Evolutionary conservation across 1,140 invertebrate species (phyloP), one percentile per base, ranked within the genome.

Genomic region (Mycetomoellerius zeteki): DNA sequence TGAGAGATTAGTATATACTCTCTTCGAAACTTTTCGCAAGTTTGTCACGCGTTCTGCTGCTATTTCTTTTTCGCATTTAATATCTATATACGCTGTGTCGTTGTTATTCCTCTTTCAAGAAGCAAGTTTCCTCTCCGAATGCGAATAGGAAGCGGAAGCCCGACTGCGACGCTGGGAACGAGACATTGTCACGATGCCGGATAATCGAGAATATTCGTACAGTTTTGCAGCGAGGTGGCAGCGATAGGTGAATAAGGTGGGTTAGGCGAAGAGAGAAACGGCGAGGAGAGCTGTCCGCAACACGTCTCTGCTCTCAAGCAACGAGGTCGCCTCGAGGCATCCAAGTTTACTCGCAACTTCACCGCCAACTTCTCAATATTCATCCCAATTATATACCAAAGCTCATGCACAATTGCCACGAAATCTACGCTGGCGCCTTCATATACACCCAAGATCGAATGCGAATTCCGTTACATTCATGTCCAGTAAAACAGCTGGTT

Each of bases 361-460:
- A 94, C 93, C 94, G 93, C 93, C 93, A 95, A 95, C 94, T 95
- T 95, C 94, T 95, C 94, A 95, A 95, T 95, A 95, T 94, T 95
- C 95, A 95, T 95, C 92, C 92, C 94, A 95, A 95, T 95, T 94
- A 94, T 94, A 94, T 92, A 91, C 91, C 91, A 90, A 92, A 93
- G 89, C 91, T 91, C 88, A 71, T 50, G 92, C 92, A 90, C 93
- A 90, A 92, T 92, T 93, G 91, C 92, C 86, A 91, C 58, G 81
- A 56, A 56, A 80, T 72, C 56, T 60, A 60, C 52, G 43, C 37
- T 19, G 54, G 60, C 30, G 30, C 62, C 60, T 80, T 77, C 84
- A 81, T 78, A 54, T 50, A 85, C 75, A 85, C 47, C 27, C 69
- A 43, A 33, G 37, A 75, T 27, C 24, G 27, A 84, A 30, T 60